Percentiles rank a stretch among this genome's conserved stretches.
Conservation (phyloP, 2,797 vertebrate genomes). For the Acrocephalus scirpaceus region DNA sequence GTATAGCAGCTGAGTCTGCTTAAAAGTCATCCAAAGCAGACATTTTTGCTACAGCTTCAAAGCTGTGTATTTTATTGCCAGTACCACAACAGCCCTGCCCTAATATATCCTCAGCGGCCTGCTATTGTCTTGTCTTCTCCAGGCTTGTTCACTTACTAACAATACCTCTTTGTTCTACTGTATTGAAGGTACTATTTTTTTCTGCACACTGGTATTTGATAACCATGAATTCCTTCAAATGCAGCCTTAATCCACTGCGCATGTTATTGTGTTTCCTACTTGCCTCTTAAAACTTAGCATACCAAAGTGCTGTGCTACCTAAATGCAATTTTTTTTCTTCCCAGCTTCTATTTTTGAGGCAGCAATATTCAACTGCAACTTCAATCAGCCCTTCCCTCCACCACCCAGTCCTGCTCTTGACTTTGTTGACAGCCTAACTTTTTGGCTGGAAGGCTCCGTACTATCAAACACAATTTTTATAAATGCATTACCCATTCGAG, state of each 20-base stretch:
- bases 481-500: constrained; percentile 70
- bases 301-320: constrained; percentile 77
- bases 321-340: neutral
- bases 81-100: constrained; percentile 75
- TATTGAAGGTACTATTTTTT: constrained; percentile 53
- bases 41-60: constrained; percentile 76
- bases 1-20: constrained; percentile 88
- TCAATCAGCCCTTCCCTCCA: constrained; percentile 60
- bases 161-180: constrained; percentile 61
- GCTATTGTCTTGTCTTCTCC: constrained; percentile 65
- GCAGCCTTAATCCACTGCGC: constrained; percentile 60
- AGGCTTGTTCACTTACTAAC: constrained; percentile 56
- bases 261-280: constrained; percentile 49
- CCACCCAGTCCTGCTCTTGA: constrained; percentile 40
- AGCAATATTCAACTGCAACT: constrained; percentile 31
- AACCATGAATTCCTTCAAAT: constrained; percentile 57
- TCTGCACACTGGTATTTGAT: constrained; percentile 61
- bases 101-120: constrained; percentile 51
- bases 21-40: constrained; percentile 73
- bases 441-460: constrained; percentile 73
- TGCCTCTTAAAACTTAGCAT: constrained; percentile 67
- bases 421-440: constrained; percentile 59
- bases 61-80: constrained; percentile 83
- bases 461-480: constrained; percentile 65
- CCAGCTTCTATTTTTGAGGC: constrained; percentile 54